Evolutionary conservation across 2,797 vertebrate species (phyloP), one percentile per base, ranked within the genome.

Genomic region (Crax fasciolata): DNA sequence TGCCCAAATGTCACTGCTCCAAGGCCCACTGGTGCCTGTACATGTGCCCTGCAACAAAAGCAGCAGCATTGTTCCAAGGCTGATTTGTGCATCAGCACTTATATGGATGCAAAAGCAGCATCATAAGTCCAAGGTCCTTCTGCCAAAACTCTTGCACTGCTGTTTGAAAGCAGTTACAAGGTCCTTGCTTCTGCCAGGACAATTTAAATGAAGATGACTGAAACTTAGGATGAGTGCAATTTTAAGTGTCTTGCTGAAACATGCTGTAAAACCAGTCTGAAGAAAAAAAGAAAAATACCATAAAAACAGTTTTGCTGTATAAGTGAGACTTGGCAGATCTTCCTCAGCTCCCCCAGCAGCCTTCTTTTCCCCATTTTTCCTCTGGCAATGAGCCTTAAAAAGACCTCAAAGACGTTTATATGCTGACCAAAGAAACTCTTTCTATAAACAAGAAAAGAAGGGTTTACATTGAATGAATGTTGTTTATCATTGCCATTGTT

Each of bases 401-500:
- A 86, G 78, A 79, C 92, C 92, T 93, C 76, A 82, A 92, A 95
- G 84, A 25, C 3, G 0, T 95, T 96, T 96, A 91, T 95, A 84
- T 77, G 85, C 96, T 96, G 96, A 95, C 94, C 77, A 87, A 96
- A 94, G 94, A 96, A 95, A 94, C 63, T 90, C 72, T 62, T 96
- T 93, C 81, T 96, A 80, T 93, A 97, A 97, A 95, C 94, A 96
- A 87, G 74, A 48, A 91, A 92, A 94, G 81, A 93, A 90, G 91
- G 84, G 93, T 96, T 97, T 97, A 95, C 93, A 92, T 83, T 87
- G 84, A 90, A 82, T 57, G 39, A 66, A 93, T 85, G 79, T 84
- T 97, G 91, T 96, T 97, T 95, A 96, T 84, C 87, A 80, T 82
- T 85, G 87, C 90, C 91, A 96, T 94, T 96, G 93, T 96, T 96